Conservation (phyloP, 2,113 vertebrate genomes). For the Xiphophorus couchianus region DNA sequence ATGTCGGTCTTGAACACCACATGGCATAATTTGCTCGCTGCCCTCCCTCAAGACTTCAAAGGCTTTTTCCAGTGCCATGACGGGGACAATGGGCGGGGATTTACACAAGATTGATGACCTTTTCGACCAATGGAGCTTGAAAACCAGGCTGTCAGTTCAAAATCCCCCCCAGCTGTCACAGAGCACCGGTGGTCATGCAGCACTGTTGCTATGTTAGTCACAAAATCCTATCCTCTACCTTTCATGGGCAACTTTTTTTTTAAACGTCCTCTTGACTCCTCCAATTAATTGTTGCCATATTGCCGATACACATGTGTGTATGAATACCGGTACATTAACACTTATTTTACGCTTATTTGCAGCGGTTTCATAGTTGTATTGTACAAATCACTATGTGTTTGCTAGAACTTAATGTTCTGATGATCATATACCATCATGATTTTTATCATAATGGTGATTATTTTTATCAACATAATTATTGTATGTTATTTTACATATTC, state of each 20-base stretch:
- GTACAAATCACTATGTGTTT: not conserved
- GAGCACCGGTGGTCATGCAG: conserved; percentile 59
- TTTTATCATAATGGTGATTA: no score
- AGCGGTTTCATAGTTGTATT: not conserved
- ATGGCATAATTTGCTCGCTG: conserved; percentile 75
- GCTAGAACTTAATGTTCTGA: not conserved
- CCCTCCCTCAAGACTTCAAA: conserved; percentile 67
- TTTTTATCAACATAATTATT: no score
- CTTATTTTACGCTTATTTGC: not conserved
- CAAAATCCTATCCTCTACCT: conserved; percentile 22
- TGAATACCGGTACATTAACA: no score
- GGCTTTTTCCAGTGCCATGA: conserved; percentile 48
- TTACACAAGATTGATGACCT: conserved; percentile 46
- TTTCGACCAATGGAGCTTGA: conserved; percentile 62
- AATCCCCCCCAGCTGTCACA: conserved; percentile 61
- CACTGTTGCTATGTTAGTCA: conserved; percentile 77
- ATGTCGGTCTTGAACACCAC: conserved; percentile 62
- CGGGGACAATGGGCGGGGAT: conserved; percentile 58
- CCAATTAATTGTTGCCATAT: conserved; percentile 20
- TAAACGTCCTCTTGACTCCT: not conserved
- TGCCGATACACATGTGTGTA: not conserved
- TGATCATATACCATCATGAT: no score
- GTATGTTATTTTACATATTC: no score
- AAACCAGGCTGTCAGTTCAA: conserved; percentile 34
- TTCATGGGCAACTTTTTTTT: not conserved